Conservation (phyloP, 2,888 invertebrate species). For the Campoplex nolae region DNA sequence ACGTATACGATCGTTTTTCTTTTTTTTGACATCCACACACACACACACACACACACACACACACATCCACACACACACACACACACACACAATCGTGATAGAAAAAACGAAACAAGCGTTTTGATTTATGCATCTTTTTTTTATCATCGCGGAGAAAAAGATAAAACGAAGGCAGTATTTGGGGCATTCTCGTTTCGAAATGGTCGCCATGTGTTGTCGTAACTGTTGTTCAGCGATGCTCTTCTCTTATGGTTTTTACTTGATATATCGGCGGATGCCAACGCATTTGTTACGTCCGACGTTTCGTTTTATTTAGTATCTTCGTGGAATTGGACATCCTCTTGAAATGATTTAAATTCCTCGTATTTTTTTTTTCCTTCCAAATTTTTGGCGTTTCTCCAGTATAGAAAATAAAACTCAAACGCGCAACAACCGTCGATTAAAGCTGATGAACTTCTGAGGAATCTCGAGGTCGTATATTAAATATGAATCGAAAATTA, state of each 20-base stretch:
- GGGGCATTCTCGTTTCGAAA: conserved; percentile 14
- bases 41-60: conserved; percentile 2
- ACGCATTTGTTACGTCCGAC: conserved; percentile 10
- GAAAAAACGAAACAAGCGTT: not conserved
- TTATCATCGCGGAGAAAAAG: not conserved
- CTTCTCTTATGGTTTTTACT: not conserved
- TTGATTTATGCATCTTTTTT: conserved; percentile 31
- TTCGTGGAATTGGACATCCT: not conserved
- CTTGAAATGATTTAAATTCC: not conserved
- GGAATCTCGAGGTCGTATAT: not conserved
- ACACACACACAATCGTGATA: not conserved
- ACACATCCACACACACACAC: too few species aligned
- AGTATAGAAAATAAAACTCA: not conserved
- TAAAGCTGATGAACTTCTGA: not conserved
- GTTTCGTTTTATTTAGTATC: not conserved
- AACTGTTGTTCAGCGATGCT: not conserved
- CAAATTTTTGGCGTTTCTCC: not conserved
- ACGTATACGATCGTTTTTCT: conserved; percentile 7
- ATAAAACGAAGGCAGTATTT: not conserved
- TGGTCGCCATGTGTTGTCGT: conserved; percentile 19
- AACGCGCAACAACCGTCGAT: not conserved
- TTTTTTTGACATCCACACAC: not conserved
- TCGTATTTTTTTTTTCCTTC: not conserved
- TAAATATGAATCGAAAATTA: too few species aligned
- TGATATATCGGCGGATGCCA: conserved; percentile 8